Base-by-base conservation (phyloP, 2,113 vertebrate species). In the Protobothrops flavoviridis region DNA sequence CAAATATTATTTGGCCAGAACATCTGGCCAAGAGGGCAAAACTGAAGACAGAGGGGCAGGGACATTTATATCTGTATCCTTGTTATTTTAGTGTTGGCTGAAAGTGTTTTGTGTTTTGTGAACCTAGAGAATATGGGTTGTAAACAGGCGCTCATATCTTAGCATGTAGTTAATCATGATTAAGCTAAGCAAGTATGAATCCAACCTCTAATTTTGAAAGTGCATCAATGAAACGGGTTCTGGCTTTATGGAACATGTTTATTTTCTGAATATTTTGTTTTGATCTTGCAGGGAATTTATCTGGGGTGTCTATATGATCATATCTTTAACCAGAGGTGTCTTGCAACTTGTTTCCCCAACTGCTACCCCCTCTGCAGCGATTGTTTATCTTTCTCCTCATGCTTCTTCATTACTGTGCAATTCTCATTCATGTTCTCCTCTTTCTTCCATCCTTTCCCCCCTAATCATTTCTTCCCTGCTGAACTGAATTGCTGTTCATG, bases 401-500 rank as follows among this genome's bases (percentile, higher is more conserved):
- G 52, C 10, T 0, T 90, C 57, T 90, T 91, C 4, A n/a, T 86
- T 8, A 24, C 29, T 23, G 45, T 17, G 64, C 29, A 0, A 90
- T 92, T 92, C 4, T 88, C 53, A 87, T 88, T 86, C 29, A n/a
- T 0, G 6, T 33, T 64, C 91, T 55, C 92, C 50, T 69, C 11
- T 88, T 43, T 29, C 57, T n/a, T 45, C 43, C 29, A 89, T 88
- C 91, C 20, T 55, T n/a, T 23, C 39, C 24, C 92, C 87, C 52
- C 39, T 61, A 81, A 6, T 17, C 56, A 90, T 89, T 55, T 88
- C 12, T 93, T n/a, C 29, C 88, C 91, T 33, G 53, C 88, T 55
- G 6, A 21, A 93, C 56, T 20, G 91, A 94, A 93, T 26, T 87
- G 89, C 56, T 56, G 26, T 43, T 92, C 91, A 94, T 85, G 88